phyloP scores from a whole-genome alignment of 2,888 invertebrate species.

The Lamellibrachia satsuma region DNA sequence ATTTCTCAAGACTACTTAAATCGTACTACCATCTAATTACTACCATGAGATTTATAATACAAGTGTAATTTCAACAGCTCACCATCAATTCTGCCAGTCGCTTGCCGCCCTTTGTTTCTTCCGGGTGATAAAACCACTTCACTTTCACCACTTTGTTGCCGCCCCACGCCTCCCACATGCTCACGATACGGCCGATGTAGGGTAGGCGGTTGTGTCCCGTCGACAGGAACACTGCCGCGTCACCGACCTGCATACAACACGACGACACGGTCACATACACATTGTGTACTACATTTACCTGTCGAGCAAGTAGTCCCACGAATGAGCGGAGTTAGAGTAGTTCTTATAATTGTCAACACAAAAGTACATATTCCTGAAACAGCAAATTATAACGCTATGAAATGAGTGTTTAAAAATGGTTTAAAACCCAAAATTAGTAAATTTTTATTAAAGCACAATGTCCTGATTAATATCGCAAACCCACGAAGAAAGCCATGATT shows the following conservation, averaged over 20 bases:
- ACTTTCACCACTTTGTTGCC: constrained; percentile 91
- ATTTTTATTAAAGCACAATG: background rate
- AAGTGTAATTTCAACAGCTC: background rate
- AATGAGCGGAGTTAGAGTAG: background rate
- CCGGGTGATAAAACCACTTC: constrained; percentile 96
- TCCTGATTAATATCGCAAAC: background rate
- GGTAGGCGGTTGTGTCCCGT: constrained; percentile 90
- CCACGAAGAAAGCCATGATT: background rate
- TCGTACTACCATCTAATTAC: too few relatives aligned
- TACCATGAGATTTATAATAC: too few relatives aligned
- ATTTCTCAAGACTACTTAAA: too few relatives aligned
- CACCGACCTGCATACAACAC: constrained; percentile 78
- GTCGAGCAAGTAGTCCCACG: background rate
- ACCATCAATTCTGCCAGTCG: constrained; percentile 72
- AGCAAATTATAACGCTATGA: background rate
- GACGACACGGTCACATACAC: background rate
- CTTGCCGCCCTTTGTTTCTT: constrained; percentile 81
- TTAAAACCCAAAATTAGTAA: background rate
- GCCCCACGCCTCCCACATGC: constrained; percentile 89
- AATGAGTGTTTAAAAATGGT: background rate
- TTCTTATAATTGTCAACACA: background rate
- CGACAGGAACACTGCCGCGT: constrained; percentile 94
- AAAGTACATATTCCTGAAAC: background rate
- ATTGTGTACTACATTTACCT: background rate
- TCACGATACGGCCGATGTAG: constrained; percentile 90